Evolutionary conservation across 2,888 invertebrate genomes (phyloP), one percentile per base, ranked within the genome.

Genomic region (Calephelis perditalis): DNA sequence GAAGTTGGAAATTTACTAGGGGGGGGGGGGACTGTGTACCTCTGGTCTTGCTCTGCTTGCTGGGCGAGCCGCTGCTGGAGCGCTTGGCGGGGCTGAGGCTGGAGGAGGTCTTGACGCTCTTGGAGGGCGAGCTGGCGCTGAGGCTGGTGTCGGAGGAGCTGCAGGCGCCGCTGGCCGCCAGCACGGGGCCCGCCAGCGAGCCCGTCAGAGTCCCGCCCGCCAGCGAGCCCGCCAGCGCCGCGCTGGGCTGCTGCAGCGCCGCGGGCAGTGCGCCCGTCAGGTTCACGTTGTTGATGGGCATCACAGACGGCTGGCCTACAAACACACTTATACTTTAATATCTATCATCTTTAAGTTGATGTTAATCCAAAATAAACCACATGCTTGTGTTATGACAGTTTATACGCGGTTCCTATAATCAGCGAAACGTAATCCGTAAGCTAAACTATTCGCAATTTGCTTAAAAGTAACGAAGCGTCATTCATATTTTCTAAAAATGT

Each of bases 11-110:
- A 26, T 26, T 26, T 26, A 26, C 3, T 26, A 26, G 26, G 26
- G 26, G 26, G 26, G 3, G 2, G 3, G 26, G 26, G 26, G 26
- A n/a, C n/a, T n/a, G 26, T 26, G 82, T 83, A 96, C 96, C 96
- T 92, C 96, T 93, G 62, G 95, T 95, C 78, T 95, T 96, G 74
- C 94, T 94, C 77, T 91, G 91, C 81, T 95, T 95, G 70, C 94
- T 94, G 47, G 96, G 96, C 10, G 96, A 96, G 0, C 96, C 96
- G 65, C 96, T 96, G 62, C 95, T 95, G 64, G 94, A 95, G 65
- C 96, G 87, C 80, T 96, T 96, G 0, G 96, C 96, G 0, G 96
- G 96, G 75, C 96, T 96, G 52, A 96, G 90, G 69, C 96, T 96
- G 35, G 96, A 95, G 44, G 96, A 96, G 57, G 96, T 96, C 77